Evolutionary conservation across 2,797 vertebrate species (phyloP).

Genomic region (Prionace glauca): DNA sequence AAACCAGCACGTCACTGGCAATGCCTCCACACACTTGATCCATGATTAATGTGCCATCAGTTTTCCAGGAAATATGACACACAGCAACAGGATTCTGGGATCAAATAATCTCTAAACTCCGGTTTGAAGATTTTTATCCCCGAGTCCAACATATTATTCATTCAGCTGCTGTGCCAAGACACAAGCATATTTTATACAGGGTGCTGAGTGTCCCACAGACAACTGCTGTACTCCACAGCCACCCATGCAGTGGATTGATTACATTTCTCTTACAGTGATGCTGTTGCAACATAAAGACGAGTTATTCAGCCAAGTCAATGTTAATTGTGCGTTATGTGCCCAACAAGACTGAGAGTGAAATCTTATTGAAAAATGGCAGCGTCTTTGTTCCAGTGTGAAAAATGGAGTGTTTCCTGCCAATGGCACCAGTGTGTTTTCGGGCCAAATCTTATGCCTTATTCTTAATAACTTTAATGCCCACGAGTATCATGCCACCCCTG

Average conservation of each 20-base stretch:
- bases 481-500: too few relatives aligned
- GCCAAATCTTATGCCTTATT: too few relatives aligned
- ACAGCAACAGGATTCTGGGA: background rate
- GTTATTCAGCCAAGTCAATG: background rate
- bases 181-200: background rate
- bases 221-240: background rate
- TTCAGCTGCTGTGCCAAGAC: background rate
- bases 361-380: too few relatives aligned
- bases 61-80: background rate
- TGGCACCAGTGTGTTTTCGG: too few relatives aligned
- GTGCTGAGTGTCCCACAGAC: background rate
- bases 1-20: background rate
- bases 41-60: background rate
- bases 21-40: background rate
- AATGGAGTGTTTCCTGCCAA: too few relatives aligned
- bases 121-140: background rate
- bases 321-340: background rate
- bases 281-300: background rate
- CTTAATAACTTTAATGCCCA: too few relatives aligned
- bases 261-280: background rate
- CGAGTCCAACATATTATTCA: background rate
- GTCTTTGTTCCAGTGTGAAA: too few relatives aligned
- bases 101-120: conserved; percentile 21
- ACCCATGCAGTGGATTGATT: background rate
- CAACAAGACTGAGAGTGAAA: background rate